A percentile compares a stretch with the other conserved stretches of the same genome.
phyloP scores from a whole-genome alignment of 2,888 invertebrate species.

The Lepidochrysops patricia region DNA sequence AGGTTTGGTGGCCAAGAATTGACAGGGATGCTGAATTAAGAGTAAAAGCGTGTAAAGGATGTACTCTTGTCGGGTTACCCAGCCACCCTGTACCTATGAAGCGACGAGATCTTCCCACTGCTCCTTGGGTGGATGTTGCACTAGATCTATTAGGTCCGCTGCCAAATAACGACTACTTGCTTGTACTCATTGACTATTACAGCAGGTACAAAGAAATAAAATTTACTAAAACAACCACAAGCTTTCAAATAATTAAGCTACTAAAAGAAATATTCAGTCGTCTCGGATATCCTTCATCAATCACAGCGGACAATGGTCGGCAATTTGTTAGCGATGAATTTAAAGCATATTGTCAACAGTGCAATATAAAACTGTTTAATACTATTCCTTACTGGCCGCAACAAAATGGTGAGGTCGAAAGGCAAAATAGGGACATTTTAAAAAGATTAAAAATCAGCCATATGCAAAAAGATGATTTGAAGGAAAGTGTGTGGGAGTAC shows the following conservation, averaged over 20 bases:
- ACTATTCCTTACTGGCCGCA: slow-evolving; percentile 31
- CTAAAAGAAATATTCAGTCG: slow-evolving; percentile 28
- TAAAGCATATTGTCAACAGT: slow-evolving; percentile 23
- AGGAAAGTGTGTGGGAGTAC: slow-evolving; percentile 13
- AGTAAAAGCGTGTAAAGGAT: slow-evolving; percentile 22
- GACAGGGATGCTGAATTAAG: slow-evolving; percentile 28
- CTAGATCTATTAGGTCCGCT: slow-evolving; percentile 23
- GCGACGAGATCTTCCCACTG: slow-evolving; percentile 23
- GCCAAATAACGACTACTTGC: slow-evolving; percentile 23
- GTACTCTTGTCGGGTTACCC: slow-evolving; percentile 23
- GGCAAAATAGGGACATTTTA: slow-evolving; percentile 30
- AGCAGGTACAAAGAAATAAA: slow-evolving; percentile 27
- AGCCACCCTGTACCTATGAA: slow-evolving; percentile 25
- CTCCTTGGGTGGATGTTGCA: slow-evolving; percentile 27
- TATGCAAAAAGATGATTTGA: slow-evolving; percentile 19
- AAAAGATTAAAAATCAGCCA: slow-evolving; percentile 27
- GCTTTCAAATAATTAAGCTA: slow-evolving; percentile 20
- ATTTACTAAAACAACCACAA: slow-evolving; percentile 19
- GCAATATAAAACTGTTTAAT: slow-evolving; percentile 22
- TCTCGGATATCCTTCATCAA: slow-evolving; percentile 23
- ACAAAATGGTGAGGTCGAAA: slow-evolving; percentile 29
- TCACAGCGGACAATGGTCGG: slow-evolving; percentile 28
- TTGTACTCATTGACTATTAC: slow-evolving; percentile 28
- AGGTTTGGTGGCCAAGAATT: slow-evolving; percentile 40
- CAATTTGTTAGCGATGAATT: slow-evolving; percentile 28